Conservation (phyloP, 2,888 invertebrate species). For the Metacarcinus magister region DNA sequence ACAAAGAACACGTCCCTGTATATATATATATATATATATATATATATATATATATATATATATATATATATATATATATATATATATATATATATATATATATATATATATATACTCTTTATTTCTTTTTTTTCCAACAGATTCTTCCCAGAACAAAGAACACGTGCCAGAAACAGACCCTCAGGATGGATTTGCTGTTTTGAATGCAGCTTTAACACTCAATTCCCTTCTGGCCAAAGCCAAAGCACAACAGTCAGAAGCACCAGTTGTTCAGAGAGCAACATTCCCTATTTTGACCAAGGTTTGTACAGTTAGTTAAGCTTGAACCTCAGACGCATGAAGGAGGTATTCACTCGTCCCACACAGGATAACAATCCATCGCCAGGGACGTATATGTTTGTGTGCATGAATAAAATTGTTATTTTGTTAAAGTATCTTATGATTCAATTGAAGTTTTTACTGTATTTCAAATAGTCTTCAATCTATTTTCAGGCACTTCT, state of each 20-base stretch:
- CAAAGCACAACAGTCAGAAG: conserved; percentile 78
- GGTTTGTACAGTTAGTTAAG: conserved; percentile 35
- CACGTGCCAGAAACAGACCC: conserved; percentile 71
- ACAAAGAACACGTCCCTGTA: conserved; percentile 41
- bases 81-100: conserved; percentile 50
- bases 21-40: conserved; percentile 49
- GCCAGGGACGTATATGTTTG: too few relatives aligned
- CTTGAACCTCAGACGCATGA: not conserved
- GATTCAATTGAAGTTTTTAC: too few relatives aligned
- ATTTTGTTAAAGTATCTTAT: too few relatives aligned
- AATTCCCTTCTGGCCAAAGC: conserved; percentile 81
- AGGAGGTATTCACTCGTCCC: not conserved
- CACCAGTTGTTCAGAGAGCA: conserved; percentile 71
- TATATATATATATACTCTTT: not conserved
- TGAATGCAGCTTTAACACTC: conserved; percentile 80
- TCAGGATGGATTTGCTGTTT: conserved; percentile 78
- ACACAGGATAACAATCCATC: too few relatives aligned
- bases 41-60: conserved; percentile 43
- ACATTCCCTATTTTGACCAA: conserved; percentile 50
- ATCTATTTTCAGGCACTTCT: too few relatives aligned
- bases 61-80: conserved; percentile 53
- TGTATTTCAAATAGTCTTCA: too few relatives aligned
- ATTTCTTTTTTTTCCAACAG: not conserved
- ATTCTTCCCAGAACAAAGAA: conserved; percentile 70
- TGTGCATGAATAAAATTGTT: too few relatives aligned